Evolutionary conservation across 2,888 invertebrate genomes (phyloP), one percentile per base, ranked within the genome.

Genomic region (Chironomus tentans): DNA sequence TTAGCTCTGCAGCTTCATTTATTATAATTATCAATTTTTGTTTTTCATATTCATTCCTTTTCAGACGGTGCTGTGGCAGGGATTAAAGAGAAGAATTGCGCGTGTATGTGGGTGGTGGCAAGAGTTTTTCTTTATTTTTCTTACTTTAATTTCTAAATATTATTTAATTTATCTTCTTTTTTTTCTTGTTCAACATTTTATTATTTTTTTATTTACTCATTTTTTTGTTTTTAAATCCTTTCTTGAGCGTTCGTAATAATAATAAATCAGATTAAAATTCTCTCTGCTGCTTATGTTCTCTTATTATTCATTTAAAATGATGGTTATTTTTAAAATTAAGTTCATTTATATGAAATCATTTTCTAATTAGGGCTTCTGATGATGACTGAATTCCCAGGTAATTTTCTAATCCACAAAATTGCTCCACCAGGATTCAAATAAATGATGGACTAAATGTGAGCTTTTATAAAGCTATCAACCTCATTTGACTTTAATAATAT

Each of bases 61-160:
- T 38, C 38, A 38, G 38, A 38, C 38, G 38, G 38, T 38, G 38
- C 38, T 38, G 38, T 38, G 38, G 38, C 38, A 38, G 38, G 38
- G 10, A 38, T 38, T n/a, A 38, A 2, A 38, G 38, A 22, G 15
- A 18, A 13, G 22, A 50, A 24, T 56, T 50, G 50, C 70, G 70
- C 15, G 56, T n/a, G 15, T 38, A 38, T 38, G 38, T 18, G 69
- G 46, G 22, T 28, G 46, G 70, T 56, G 70, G 70, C 70, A 70
- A 70, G 50, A 50, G 12, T 70, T 70, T 50, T 69, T 38, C 56
- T 56, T 15, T 7, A 5, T 18, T 56, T 50, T 50, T 48, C 50
- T 70, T 50, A 50, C 50, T 50, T 28, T 70, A 70, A 50, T 70
- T 70, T 13, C 70, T 70, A 70, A 70, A 56, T 56, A 56, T 56